Percentiles rank a stretch among this genome's conserved stretches.
These are phyloP conservation scores for Cheumatopsyche charites DNA, from an alignment of 1,140 invertebrate species.

Conservation along the genomic window DNA sequence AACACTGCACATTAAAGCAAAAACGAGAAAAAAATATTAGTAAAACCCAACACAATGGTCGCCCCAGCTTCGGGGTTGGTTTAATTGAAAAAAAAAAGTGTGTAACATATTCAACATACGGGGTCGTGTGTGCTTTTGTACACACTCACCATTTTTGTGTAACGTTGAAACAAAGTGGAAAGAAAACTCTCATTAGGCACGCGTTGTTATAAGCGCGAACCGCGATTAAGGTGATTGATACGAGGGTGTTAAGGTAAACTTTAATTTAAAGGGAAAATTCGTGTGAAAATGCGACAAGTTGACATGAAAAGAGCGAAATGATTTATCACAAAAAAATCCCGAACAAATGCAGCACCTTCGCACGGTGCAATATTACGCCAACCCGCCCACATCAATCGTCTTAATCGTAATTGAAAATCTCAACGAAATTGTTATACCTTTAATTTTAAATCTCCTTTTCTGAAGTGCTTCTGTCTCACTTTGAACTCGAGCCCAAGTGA, in stretches of 20 bases:
- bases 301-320: too few species aligned
- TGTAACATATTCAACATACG: neutral
- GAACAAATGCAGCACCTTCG: too few species aligned
- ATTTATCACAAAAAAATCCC: too few species aligned
- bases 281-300: neutral
- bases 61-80: neutral
- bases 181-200: slow-evolving; percentile 23
- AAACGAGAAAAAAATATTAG: slow-evolving; percentile 20
- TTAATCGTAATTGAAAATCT: neutral
- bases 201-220: slow-evolving; percentile 14
- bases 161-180: slow-evolving; percentile 12
- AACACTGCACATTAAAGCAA: slow-evolving; percentile 63
- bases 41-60: slow-evolving; percentile 20
- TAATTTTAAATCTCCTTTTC: slow-evolving; percentile 80
- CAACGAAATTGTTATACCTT: slow-evolving; percentile 61
- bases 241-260: slow-evolving; percentile 10
- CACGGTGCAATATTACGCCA: too few species aligned
- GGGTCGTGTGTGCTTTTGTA: neutral
- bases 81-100: slow-evolving; percentile 24
- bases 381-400: too few species aligned
- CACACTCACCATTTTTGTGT: neutral
- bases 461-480: slow-evolving; percentile 77
- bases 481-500: slow-evolving; percentile 75
- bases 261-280: slow-evolving; percentile 17
- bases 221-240: slow-evolving; percentile 21